phyloP scores from a whole-genome alignment of 2,888 invertebrate species.

The Morpho deidamia region DNA sequence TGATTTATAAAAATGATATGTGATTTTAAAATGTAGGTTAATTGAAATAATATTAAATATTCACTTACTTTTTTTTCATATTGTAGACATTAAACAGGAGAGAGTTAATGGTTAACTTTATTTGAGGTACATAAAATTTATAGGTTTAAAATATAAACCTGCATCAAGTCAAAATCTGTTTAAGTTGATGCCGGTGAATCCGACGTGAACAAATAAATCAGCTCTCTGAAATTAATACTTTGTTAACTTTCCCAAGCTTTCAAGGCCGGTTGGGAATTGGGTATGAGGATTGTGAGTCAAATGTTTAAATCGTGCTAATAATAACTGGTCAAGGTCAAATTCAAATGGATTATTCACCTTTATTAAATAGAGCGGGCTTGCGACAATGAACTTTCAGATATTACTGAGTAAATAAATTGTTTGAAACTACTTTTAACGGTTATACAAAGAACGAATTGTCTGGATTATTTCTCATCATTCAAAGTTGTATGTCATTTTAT shows the following conservation, averaged over 20 bases:
- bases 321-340: slow-evolving; percentile 22
- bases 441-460: too few species aligned
- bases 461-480: too few species aligned
- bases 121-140: too few species aligned
- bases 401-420: too few species aligned
- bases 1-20: too few species aligned
- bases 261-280: slow-evolving; percentile 15
- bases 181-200: not conserved
- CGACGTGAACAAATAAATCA: slow-evolving; percentile 7
- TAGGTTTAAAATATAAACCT: too few species aligned
- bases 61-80: too few species aligned
- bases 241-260: slow-evolving; percentile 16
- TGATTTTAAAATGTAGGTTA: not conserved
- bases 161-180: not conserved
- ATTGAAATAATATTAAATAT: not conserved
- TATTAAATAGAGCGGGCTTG: slow-evolving; percentile 12
- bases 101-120: too few species aligned
- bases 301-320: slow-evolving; percentile 25
- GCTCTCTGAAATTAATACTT: slow-evolving; percentile 10
- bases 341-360: slow-evolving; percentile 20
- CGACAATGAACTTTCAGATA: slow-evolving; percentile 9
- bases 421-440: too few species aligned
- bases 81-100: too few species aligned
- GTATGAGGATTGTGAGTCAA: slow-evolving; percentile 24
- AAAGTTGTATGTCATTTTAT: too few species aligned